These are phyloP conservation scores for Anguilla obscura DNA, from an alignment of 2,797 vertebrate genomes.

Conservation along the genomic window DNA sequence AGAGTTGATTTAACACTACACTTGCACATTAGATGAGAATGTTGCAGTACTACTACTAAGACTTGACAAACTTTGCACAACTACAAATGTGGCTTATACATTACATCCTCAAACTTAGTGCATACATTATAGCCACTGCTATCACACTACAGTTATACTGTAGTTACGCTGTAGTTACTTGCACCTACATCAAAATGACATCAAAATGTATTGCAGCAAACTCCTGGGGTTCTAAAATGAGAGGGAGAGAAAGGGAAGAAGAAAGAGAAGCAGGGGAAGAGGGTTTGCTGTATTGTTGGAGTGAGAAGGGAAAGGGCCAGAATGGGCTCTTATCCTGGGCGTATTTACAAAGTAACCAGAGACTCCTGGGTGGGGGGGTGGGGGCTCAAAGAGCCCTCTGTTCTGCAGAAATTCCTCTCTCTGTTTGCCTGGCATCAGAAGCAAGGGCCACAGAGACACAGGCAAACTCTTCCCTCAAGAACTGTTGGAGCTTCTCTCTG, in stretches of 20 bases:
- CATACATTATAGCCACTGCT: not conserved
- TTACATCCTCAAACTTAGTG: not conserved
- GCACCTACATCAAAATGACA: not conserved
- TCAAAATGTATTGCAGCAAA: not conserved
- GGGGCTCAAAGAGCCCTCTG: slow-evolving; percentile 81
- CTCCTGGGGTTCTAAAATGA: not conserved
- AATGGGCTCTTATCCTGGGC: slow-evolving; percentile 71
- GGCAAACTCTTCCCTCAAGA: not conserved
- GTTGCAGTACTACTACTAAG: not conserved
- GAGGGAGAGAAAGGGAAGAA: not conserved
- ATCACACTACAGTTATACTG: not conserved
- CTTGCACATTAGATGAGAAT: not conserved
- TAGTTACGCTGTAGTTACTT: not conserved
- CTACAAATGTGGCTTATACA: not conserved
- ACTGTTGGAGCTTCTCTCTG: not conserved
- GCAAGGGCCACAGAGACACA: slow-evolving; percentile 32
- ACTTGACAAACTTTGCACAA: not conserved
- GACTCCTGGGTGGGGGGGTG: slow-evolving; percentile 51
- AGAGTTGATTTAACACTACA: not conserved
- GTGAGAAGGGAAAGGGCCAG: slow-evolving; percentile 62
- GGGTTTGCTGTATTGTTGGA: slow-evolving; percentile 40
- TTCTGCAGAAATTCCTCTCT: slow-evolving; percentile 72
- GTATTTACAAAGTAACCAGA: slow-evolving; percentile 80
- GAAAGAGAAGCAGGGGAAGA: not conserved
- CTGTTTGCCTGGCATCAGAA: slow-evolving; percentile 57